phyloP scores from a whole-genome alignment of 2,888 invertebrate species.

The Apeira syringaria region DNA sequence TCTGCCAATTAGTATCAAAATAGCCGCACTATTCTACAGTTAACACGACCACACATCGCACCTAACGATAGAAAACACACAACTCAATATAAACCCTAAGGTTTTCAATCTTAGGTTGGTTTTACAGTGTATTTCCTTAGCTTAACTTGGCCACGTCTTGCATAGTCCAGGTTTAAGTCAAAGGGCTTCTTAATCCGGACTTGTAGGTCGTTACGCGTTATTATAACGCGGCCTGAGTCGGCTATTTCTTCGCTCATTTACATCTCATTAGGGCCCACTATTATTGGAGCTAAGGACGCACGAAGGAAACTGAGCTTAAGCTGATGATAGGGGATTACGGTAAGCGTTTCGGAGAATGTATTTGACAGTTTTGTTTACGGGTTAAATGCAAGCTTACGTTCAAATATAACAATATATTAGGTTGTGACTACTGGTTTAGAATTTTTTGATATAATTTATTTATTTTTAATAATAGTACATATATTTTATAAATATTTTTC shows the following conservation, averaged over 20 bases:
- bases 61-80: conserved; percentile 48
- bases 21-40: conserved; percentile 79
- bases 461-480: too few species aligned
- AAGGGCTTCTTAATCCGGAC: conserved; percentile 84
- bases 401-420: too few species aligned
- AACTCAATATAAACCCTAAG: conserved; percentile 42
- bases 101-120: conserved; percentile 36
- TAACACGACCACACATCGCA: conserved; percentile 69
- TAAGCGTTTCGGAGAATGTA: neutral
- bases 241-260: conserved; percentile 82
- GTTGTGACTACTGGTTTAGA: too few species aligned
- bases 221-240: conserved; percentile 79
- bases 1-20: conserved; percentile 83
- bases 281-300: conserved; percentile 65
- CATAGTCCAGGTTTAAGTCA: conserved; percentile 74
- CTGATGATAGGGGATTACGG: conserved; percentile 2
- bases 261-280: conserved; percentile 82
- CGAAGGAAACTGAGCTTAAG: conserved; percentile 38
- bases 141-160: conserved; percentile 60
- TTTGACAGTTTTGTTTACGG: neutral
- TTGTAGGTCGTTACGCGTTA: conserved; percentile 84
- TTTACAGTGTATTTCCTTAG: conserved; percentile 30
- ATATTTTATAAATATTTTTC: too few species aligned
- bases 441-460: too few species aligned
- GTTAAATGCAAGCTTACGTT: too few species aligned